These are phyloP conservation scores for Sebastes hubbsi DNA, from an alignment of 2,797 vertebrate genomes.

Conservation along the genomic window DNA sequence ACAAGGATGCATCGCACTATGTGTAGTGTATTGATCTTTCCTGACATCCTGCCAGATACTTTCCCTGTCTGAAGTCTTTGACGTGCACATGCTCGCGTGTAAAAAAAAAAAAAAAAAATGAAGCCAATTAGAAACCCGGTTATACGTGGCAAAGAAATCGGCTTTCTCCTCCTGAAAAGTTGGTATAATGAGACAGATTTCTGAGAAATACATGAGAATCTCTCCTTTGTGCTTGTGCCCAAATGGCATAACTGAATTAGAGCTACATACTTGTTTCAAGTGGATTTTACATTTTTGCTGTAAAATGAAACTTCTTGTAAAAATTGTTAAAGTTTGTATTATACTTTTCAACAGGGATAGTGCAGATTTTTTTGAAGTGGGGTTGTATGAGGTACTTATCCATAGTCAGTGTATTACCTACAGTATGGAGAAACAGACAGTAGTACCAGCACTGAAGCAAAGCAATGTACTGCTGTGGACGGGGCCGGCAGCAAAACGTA, in stretches of 20 bases:
- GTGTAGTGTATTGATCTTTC: neutral
- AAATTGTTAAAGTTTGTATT: neutral
- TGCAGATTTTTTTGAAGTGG: no score
- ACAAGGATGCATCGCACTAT: neutral
- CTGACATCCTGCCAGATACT: neutral
- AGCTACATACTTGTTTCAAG: neutral
- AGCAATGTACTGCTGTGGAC: no score
- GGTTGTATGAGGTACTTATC: no score
- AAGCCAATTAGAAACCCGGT: neutral
- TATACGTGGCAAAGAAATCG: neutral
- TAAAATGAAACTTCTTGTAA: neutral
- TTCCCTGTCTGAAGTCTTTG: neutral
- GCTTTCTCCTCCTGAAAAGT: neutral
- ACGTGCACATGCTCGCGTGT: neutral
- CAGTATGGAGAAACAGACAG: no score
- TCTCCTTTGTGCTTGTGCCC: neutral
- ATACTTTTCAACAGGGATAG: neutral
- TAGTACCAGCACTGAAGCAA: no score
- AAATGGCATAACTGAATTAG: neutral
- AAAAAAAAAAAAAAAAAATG: neutral
- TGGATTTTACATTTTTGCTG: neutral
- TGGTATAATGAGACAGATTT: neutral
- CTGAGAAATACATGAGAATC: neutral
- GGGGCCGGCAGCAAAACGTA: no score
- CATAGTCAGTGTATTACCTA: no score